Base-by-base conservation (phyloP, 2,888 invertebrate species). In the Agrotis segetum region DNA sequence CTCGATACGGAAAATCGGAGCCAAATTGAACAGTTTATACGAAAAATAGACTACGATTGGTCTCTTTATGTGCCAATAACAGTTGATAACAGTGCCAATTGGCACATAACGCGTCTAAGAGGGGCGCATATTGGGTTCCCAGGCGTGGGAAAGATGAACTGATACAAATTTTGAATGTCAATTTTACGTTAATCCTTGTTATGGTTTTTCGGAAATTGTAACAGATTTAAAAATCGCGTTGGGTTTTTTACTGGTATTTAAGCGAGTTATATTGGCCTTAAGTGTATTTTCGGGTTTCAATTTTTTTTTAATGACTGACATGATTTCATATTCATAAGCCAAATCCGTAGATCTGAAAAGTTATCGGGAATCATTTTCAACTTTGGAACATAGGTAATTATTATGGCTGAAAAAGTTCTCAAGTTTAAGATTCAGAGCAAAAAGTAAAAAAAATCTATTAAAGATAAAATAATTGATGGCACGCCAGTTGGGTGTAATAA, bases 61-160 rank as follows among this genome's bases (percentile, higher is more conserved):
- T 74, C 79, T 81, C 71, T 87, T 88, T 87, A 86, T 87, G 80
- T 82, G 83, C 81, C 88, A 85, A 88, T 88, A 84, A 88, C 82
- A 78, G 81, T 76, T 82, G 84, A 84, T 84, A 85, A 84, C 82
- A 81, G 71, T 84, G 81, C 83, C 87, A 78, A 81, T 85, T 87
- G 84, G 86, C 82, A 83, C 74, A 84, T 84, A 78, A 84, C 77
- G 67, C 69, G 74, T 77, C 76, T 84, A 62, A 64, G 55, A 82
- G 71, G 53, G 71, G 53, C 80, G 74, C 70, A 17, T 40, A 64
- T 44, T 76, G 60, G 60, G 59, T 56, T 16, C 19, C 14, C 56
- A 67, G 11, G 29, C 70, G 80, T 68, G 80, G 74, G 80, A 74
- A 74, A 55, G 47, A 56, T 74, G 21, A 69, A 65, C 49, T 17